These are phyloP conservation scores for Calliopsis andreniformis DNA, from an alignment of 1,140 invertebrate species.

Conservation along the genomic window DNA sequence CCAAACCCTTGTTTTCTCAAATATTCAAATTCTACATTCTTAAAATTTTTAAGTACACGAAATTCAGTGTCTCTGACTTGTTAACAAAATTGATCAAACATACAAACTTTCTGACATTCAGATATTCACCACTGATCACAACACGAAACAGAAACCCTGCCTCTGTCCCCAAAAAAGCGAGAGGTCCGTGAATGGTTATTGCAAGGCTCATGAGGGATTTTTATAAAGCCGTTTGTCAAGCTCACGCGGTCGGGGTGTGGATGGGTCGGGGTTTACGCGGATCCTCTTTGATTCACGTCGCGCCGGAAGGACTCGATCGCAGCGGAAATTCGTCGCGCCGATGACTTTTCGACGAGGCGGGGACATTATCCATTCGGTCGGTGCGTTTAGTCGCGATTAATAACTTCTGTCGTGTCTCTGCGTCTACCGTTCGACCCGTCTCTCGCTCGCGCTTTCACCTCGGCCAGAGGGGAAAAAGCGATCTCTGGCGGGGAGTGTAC, in stretches of 20 bases:
- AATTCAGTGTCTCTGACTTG: no score
- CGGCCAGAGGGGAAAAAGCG: slow-evolving; percentile 30
- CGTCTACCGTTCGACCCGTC: background rate
- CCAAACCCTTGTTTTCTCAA: no score
- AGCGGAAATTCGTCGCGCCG: slow-evolving; percentile 41
- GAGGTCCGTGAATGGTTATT: no score
- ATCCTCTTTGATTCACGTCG: background rate
- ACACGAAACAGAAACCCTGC: no score
- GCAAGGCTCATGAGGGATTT: background rate
- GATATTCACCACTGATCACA: no score
- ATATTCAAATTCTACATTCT: no score
- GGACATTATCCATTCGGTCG: slow-evolving; percentile 15
- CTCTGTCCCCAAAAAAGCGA: no score
- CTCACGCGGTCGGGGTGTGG: background rate
- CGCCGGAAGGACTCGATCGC: background rate
- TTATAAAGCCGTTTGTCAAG: background rate
- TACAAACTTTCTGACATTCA: no score
- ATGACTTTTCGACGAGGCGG: background rate
- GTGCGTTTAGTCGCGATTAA: slow-evolving; percentile 47
- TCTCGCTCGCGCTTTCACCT: slow-evolving; percentile 14
- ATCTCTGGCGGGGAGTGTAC: slow-evolving; percentile 66
- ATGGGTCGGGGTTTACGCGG: background rate
- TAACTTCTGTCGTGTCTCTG: slow-evolving; percentile 37
- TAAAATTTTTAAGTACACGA: no score
- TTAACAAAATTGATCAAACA: no score